Evolutionary conservation across 2,797 vertebrate genomes (phyloP).

Genomic region (Chloroceryle amazona): DNA sequence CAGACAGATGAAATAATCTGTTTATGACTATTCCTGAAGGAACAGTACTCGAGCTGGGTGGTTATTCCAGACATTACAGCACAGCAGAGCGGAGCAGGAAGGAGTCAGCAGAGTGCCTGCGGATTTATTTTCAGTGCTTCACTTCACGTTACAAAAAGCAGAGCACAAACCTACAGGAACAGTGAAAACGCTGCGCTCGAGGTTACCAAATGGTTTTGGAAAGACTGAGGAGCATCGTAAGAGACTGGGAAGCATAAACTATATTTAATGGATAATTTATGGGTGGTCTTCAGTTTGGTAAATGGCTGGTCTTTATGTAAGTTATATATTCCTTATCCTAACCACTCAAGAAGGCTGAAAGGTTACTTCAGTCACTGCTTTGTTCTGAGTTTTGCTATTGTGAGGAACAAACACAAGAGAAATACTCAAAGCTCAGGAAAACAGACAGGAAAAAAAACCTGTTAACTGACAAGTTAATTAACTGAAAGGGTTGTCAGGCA

Average conservation of each 20-base stretch:
- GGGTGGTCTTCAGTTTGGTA: not conserved
- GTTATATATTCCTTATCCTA: not conserved
- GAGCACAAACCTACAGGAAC: not conserved
- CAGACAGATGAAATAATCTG: constrained; percentile 3
- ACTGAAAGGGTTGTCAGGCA: no score
- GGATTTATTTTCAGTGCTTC: not conserved
- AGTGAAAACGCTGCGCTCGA: not conserved
- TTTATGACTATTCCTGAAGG: not conserved
- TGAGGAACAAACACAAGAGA: not conserved
- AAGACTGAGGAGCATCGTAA: not conserved
- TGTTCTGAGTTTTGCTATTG: not conserved
- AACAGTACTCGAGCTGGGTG: not conserved
- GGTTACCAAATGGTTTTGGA: not conserved
- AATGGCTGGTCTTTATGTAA: not conserved
- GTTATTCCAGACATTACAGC: not conserved
- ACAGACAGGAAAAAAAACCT: no score
- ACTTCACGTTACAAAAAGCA: not conserved
- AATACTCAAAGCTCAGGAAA: not conserved
- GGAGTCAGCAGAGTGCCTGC: not conserved
- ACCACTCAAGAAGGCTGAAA: not conserved
- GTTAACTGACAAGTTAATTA: no score
- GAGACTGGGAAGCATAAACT: not conserved
- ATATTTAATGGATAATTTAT: not conserved
- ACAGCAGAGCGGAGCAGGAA: not conserved
- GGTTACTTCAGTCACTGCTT: not conserved